Conservation (phyloP, 2,888 invertebrate genomes). For the Pheosia gnoma region DNA sequence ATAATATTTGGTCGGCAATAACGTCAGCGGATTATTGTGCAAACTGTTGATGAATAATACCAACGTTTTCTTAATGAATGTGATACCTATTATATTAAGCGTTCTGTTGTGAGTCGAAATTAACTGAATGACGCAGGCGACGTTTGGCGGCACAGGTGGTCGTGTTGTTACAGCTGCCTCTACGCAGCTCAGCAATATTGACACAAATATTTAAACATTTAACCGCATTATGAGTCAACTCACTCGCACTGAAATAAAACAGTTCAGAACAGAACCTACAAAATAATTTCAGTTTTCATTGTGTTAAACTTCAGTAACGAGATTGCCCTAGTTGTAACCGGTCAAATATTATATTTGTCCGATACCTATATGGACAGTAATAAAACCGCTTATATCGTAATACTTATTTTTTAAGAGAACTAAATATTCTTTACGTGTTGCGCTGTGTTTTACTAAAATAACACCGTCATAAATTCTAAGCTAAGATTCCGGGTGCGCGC, state of each 20-base stretch:
- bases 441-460: constrained; percentile 8
- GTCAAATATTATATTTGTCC: constrained; percentile 1
- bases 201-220: constrained; percentile 26
- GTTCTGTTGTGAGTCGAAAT: constrained; percentile 57
- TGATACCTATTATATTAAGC: constrained; percentile 46
- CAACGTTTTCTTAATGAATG: constrained; percentile 50
- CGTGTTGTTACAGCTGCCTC: constrained; percentile 63
- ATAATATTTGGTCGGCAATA: constrained; percentile 12
- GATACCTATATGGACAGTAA: not conserved
- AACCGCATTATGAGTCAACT: constrained; percentile 55
- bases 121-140: constrained; percentile 69
- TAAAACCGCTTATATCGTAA: not conserved
- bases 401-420: not conserved
- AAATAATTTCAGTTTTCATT: not conserved
- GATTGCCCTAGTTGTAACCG: too few relatives aligned
- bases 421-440: not conserved
- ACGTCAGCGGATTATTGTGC: constrained; percentile 15
- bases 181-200: constrained; percentile 33
- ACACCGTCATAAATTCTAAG: not conserved
- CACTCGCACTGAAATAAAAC: constrained; percentile 30
- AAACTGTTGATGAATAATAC: constrained; percentile 33
- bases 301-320: not conserved
- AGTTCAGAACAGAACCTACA: constrained; percentile 11
- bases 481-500: not conserved
- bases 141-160: constrained; percentile 60